Evolutionary conservation across 2,888 invertebrate species (phyloP).

Genomic region (Eugnorisma glareosa): DNA sequence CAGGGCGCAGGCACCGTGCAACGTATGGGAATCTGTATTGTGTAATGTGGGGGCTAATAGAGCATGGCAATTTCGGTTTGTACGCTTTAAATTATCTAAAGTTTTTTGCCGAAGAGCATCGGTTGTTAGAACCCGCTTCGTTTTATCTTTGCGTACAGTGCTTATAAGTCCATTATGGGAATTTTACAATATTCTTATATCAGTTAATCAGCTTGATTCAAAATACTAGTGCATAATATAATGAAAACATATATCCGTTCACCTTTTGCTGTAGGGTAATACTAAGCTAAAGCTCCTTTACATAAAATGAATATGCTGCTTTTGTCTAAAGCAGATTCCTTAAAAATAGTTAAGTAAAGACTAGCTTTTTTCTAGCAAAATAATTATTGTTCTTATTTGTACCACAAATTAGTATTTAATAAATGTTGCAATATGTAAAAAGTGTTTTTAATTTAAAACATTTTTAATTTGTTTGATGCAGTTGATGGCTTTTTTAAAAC

Average conservation of each 20-base stretch:
- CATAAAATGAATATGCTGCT: not conserved
- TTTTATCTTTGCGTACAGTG: not conserved
- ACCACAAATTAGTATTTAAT: not conserved
- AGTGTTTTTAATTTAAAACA: not conserved
- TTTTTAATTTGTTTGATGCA: not conserved
- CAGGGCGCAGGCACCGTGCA: constrained; percentile 77
- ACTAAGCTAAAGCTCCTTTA: not conserved
- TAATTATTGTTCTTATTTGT: not conserved
- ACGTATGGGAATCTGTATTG: constrained; percentile 77
- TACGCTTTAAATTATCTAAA: constrained; percentile 47
- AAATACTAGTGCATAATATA: not conserved
- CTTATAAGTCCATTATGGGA: not conserved
- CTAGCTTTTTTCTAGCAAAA: not conserved
- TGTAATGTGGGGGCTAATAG: constrained; percentile 66
- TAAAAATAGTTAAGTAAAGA: not conserved
- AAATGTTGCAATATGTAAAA: not conserved
- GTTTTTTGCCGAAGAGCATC: constrained; percentile 32
- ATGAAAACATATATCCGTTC: not conserved
- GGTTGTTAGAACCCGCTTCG: not conserved
- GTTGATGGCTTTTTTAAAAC: not conserved
- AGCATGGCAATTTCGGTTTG: constrained; percentile 63
- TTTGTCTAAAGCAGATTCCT: not conserved
- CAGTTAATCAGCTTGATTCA: not conserved
- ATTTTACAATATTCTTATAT: not conserved
- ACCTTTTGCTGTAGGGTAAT: not conserved